These are phyloP conservation scores for Cryptomyrus ogoouensis DNA, from an alignment of 2,113 vertebrate species.

Conservation along the genomic window DNA sequence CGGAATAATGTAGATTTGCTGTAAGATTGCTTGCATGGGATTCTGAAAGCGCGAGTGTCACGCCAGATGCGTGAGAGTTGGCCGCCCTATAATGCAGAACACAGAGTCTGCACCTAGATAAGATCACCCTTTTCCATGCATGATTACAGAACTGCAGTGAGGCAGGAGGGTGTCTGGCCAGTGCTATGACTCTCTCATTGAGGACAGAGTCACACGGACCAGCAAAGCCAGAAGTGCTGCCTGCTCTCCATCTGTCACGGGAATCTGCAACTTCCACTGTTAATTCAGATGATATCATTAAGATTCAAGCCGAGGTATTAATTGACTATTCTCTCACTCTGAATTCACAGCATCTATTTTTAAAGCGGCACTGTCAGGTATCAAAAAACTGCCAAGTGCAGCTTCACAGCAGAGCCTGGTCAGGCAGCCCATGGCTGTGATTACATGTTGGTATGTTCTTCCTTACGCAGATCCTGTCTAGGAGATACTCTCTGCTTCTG, in stretches of 20 bases:
- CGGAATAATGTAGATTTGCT: not conserved
- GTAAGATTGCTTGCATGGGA: not conserved
- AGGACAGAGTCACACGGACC: not conserved
- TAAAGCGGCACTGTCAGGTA: not conserved
- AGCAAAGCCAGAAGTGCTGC: not conserved
- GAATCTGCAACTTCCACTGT: not conserved
- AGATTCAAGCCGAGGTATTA: slow-evolving; percentile 1
- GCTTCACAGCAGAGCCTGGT: not conserved
- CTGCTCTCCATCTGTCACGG: not conserved
- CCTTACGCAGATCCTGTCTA: not conserved
- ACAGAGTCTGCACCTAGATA: not conserved
- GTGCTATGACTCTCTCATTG: not conserved
- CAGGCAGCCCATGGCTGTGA: not conserved
- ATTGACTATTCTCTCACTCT: not conserved
- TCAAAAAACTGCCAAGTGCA: not conserved
- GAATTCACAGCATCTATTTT: slow-evolving; percentile 7
- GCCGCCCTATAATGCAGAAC: not conserved
- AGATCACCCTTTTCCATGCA: not conserved
- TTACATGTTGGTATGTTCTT: not conserved
- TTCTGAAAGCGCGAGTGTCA: not conserved
- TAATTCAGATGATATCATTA: slow-evolving; percentile 10
- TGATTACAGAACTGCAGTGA: not conserved
- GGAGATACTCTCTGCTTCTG: not conserved
- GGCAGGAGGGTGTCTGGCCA: not conserved
- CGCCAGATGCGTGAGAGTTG: not conserved